Evolutionary conservation across 2,113 vertebrate genomes (phyloP).

Genomic region (Callithrix jacchus): DNA sequence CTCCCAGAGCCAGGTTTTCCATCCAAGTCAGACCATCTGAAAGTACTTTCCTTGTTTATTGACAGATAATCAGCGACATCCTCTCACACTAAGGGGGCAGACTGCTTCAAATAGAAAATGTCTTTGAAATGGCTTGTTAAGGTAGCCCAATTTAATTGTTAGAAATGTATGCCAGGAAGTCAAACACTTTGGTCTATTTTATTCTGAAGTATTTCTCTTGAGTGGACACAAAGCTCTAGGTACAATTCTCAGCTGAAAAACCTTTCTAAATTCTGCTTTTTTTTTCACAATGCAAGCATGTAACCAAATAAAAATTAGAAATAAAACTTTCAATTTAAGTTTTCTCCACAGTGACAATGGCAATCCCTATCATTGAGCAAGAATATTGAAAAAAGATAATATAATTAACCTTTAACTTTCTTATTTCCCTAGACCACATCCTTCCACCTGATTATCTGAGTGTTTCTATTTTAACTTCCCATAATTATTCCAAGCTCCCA

Average conservation of each 20-base stretch:
- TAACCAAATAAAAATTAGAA: constrained; percentile 24
- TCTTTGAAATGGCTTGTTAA: constrained; percentile 40
- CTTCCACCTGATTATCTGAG: not conserved
- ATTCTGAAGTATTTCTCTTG: constrained; percentile 47
- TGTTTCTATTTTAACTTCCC: not conserved
- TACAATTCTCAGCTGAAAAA: constrained; percentile 1
- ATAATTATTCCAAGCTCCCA: not conserved
- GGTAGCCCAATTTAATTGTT: constrained; percentile 29
- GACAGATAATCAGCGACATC: constrained; percentile 36
- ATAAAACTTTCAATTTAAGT: not conserved
- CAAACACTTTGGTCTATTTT: constrained; percentile 10
- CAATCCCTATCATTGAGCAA: not conserved
- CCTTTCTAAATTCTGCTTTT: not conserved
- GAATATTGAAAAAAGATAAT: not conserved
- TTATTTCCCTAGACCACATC: not conserved
- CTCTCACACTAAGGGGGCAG: not conserved
- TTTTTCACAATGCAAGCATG: not conserved
- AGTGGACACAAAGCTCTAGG: not conserved
- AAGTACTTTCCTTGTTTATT: constrained; percentile 55
- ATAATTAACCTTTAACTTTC: not conserved
- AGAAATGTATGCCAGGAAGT: not conserved
- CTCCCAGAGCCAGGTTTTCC: not conserved
- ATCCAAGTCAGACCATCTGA: constrained; percentile 56
- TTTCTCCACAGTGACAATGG: not conserved
- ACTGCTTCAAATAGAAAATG: constrained; percentile 46